Evolutionary conservation across 2,113 vertebrate genomes (phyloP).

Genomic region (Baryphthengus martii): DNA sequence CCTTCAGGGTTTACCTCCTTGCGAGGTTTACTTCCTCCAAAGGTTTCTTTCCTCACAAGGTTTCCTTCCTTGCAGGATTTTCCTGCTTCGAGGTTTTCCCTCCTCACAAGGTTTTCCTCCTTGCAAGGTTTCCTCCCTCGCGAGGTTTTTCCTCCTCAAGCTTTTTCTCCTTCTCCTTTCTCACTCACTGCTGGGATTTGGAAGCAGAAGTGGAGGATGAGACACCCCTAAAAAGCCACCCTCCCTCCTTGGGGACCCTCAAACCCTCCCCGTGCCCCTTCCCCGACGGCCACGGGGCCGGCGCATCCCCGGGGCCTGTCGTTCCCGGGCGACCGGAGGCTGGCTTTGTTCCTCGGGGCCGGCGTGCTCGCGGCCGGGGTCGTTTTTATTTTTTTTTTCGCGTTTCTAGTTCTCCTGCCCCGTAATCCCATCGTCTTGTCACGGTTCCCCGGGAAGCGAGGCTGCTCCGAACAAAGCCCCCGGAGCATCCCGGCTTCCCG

Average conservation of each 20-base stretch:
- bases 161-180: neutral
- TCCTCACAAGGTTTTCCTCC: neutral
- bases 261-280: neutral
- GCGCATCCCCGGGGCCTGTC: neutral
- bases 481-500: slow-evolving; percentile 45
- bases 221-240: neutral
- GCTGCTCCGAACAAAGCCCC: slow-evolving; percentile 61
- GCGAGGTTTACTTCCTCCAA: neutral
- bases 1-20: neutral
- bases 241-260: neutral
- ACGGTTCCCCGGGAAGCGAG: slow-evolving; percentile 48
- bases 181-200: neutral
- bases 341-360: neutral
- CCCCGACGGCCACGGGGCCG: accelerated
- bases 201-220: neutral
- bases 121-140: neutral
- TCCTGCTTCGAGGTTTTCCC: neutral
- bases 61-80: neutral
- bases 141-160: neutral
- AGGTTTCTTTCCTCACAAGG: neutral
- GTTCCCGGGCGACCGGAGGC: no score
- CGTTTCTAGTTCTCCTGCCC: neutral
- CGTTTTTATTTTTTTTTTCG: neutral
- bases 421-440: slow-evolving; percentile 66
- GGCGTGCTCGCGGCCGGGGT: neutral